These are phyloP conservation scores for Telmatochromis sp. DNA, from an alignment of 2,113 vertebrate species.

Conservation along the genomic window DNA sequence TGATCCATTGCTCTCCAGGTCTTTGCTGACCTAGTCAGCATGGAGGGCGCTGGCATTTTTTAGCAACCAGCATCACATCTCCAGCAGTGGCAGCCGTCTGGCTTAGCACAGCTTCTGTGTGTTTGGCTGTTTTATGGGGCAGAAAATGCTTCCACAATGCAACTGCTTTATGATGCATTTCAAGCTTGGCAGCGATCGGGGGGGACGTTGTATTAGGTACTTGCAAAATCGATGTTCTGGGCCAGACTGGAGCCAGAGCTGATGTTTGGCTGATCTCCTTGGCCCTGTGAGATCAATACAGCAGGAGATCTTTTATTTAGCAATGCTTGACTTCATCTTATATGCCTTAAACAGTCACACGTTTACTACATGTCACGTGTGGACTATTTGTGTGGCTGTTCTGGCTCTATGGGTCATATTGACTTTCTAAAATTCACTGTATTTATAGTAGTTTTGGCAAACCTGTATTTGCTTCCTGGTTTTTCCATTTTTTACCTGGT, in stretches of 20 bases:
- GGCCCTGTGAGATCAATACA: constrained; percentile 27
- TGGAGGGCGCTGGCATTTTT: background rate
- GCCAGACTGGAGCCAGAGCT: constrained; percentile 39
- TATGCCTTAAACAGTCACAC: background rate
- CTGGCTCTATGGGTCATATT: background rate
- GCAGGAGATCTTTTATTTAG: constrained; percentile 27
- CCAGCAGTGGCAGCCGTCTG: background rate
- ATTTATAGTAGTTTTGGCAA: background rate
- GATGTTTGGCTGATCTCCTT: constrained; percentile 44
- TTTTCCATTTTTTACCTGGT: background rate
- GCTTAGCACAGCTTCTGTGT: constrained; percentile 12
- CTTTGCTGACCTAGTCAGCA: constrained; percentile 13
- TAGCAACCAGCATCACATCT: background rate
- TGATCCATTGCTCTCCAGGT: constrained; percentile 11
- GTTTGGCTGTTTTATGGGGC: constrained; percentile 49
- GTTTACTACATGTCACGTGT: background rate
- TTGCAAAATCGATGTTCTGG: constrained; percentile 48
- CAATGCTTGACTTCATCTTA: background rate
- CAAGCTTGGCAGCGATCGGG: constrained; percentile 3
- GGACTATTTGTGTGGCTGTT: background rate
- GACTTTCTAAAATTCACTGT: background rate
- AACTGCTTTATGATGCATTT: constrained; percentile 53
- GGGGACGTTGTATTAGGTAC: constrained; percentile 28
- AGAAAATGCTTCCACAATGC: constrained; percentile 37
- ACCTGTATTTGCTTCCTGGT: background rate